Evolutionary conservation across 2,888 invertebrate genomes (phyloP), one percentile per base, ranked within the genome.

Genomic region (Dromius quadrimaculatus): DNA sequence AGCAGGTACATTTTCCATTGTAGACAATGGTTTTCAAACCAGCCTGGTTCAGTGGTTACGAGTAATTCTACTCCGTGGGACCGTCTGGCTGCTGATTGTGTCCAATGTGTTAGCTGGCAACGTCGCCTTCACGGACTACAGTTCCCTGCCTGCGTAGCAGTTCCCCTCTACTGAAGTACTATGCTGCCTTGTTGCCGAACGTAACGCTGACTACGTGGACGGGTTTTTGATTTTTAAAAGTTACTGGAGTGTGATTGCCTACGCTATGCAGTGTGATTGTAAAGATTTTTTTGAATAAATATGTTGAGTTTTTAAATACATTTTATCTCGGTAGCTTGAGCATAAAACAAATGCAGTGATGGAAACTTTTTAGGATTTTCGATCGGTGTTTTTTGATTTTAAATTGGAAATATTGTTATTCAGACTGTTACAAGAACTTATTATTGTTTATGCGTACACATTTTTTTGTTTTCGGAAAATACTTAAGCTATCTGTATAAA

Each of bases 41-140:
- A 28, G 57, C 23, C n/a, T 62, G 62, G 62, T 62, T 62, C 62
- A 62, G 62, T 62, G 62, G 62, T 62, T 62, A 28, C 50, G 50
- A 19, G 61, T 61, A 61, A 61, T 38, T 61, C 22, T 61, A 61
- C 61, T 61, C 61, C 61, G 61, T 61, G 61, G 23, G 61, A 61
- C 20, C 41, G 38, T 54, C 50, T 54, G 50, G 50, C 8, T 28
- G 28, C 28, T 28, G 28, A 23, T 11, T 54, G 13, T n/a, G n/a
- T n/a, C n/a, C n/a, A n/a, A n/a, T n/a, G 41, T 15, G 50, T 54
- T 54, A 15, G 47, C 19, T 28, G 50, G 50, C 50, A 54, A 54
- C 47, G 34, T 22, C 17, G 28, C 17, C 13, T 17, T 32, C 41
- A 65, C 50, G 65, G 50, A 47, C 64, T 47, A 34, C 13, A 17